A percentile compares a stretch with the other conserved stretches of the same genome.
Evolutionary conservation across 2,888 invertebrate genomes (phyloP).

Genomic region (Cryptocheilus praepositus): DNA sequence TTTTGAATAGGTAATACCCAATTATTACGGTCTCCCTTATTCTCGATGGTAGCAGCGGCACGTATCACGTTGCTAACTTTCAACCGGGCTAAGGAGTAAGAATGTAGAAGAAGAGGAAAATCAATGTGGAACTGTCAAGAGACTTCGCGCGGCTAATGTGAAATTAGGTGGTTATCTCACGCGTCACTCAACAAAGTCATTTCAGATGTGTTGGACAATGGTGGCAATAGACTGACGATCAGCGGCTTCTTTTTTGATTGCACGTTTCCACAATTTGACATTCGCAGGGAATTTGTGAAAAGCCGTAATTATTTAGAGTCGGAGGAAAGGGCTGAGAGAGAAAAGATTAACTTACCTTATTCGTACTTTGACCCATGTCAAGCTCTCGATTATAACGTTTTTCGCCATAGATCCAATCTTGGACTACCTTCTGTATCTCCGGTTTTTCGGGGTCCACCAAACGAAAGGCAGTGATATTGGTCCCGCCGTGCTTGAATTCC

Average conservation of each 20-base stretch:
- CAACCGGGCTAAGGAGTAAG: slow-evolving; percentile 9
- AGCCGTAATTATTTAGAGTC: neutral
- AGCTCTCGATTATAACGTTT: slow-evolving; percentile 81
- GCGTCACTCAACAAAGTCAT: slow-evolving; percentile 29
- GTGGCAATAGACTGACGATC: no score
- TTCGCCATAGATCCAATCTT: slow-evolving; percentile 88
- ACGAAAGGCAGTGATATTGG: slow-evolving; percentile 95
- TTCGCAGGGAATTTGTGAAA: slow-evolving; percentile 21
- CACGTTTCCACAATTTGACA: no score
- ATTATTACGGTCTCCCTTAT: slow-evolving; percentile 42
- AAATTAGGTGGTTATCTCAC: slow-evolving; percentile 45
- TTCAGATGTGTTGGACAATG: no score
- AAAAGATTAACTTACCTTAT: slow-evolving; percentile 75
- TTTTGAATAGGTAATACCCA: slow-evolving; percentile 54
- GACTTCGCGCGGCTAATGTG: slow-evolving; percentile 38
- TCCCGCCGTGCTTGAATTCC: slow-evolving; percentile 95
- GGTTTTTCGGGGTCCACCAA: slow-evolving; percentile 89
- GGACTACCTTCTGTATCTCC: slow-evolving; percentile 86
- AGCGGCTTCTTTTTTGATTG: neutral
- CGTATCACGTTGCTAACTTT: slow-evolving; percentile 23
- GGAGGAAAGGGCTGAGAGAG: neutral
- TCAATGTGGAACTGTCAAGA: slow-evolving; percentile 40
- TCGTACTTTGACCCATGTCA: slow-evolving; percentile 78
- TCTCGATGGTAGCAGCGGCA: neutral
- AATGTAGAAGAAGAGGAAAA: slow-evolving; percentile 28